phyloP scores from a whole-genome alignment of 2,797 vertebrate species.

The Enteromius unitaeniatus region DNA sequence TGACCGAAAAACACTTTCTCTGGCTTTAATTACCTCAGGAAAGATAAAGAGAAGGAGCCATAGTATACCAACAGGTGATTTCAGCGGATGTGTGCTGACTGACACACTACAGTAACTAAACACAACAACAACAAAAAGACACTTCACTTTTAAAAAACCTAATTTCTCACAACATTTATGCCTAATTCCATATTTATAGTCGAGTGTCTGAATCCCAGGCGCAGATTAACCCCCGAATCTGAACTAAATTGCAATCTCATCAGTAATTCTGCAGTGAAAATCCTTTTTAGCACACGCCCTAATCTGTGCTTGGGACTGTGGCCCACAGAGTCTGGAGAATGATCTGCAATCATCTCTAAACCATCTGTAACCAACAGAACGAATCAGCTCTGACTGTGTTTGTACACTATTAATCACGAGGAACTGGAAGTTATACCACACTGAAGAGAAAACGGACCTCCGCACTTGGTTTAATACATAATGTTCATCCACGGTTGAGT shows the following conservation, averaged over 20 bases:
- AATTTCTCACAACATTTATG: constrained; percentile 5
- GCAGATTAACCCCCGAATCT: constrained; percentile 18
- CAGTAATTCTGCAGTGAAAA: constrained; percentile 12
- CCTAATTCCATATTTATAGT: constrained; percentile 5
- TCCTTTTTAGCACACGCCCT: not conserved
- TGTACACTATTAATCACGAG: not conserved
- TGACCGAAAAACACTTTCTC: constrained; percentile 42
- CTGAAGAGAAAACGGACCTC: not conserved
- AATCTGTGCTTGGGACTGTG: constrained; percentile 7
- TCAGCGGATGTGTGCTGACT: not conserved
- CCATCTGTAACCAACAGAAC: constrained; percentile 18
- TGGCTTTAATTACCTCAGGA: constrained; percentile 16
- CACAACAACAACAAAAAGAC: not conserved
- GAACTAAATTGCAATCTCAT: not conserved
- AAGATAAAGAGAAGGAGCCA: not conserved
- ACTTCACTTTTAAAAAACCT: not conserved
- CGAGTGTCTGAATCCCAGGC: not conserved
- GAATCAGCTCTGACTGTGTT: not conserved
- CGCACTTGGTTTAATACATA: not conserved
- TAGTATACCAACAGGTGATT: not conserved
- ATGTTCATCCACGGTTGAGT: not conserved
- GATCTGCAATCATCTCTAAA: constrained; percentile 3
- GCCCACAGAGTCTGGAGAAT: not conserved
- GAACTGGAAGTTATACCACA: not conserved
- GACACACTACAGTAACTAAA: not conserved